A percentile compares a stretch with the other conserved stretches of the same genome.
These are phyloP conservation scores for Mercenaria mercenaria DNA, from an alignment of 1,140 invertebrate species.

Conservation along the genomic window DNA sequence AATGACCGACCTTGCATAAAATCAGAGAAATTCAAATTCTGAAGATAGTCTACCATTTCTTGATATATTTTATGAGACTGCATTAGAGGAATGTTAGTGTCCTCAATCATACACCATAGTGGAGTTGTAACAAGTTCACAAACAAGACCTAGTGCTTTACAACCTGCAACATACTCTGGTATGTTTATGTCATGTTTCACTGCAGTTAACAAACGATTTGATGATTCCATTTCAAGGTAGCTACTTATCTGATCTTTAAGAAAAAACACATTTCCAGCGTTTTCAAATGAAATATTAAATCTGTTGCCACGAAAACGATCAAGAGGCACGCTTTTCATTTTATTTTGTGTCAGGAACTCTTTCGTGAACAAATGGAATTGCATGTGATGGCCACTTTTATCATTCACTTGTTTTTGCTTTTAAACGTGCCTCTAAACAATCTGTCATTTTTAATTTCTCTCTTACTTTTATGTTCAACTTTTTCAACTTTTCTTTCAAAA, in stretches of 20 bases:
- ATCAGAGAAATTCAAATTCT: conserved; percentile 42
- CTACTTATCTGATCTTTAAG: conserved; percentile 16
- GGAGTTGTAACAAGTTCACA: conserved; percentile 4
- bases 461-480: too few relatives aligned
- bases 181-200: conserved; percentile 41
- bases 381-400: not conserved
- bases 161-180: not conserved
- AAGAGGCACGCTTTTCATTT: conserved; percentile 4
- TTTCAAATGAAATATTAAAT: conserved; percentile 59
- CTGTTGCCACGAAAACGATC: conserved; percentile 24
- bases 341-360: conserved; percentile 2
- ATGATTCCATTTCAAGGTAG: conserved; percentile 1
- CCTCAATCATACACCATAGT: conserved; percentile 47
- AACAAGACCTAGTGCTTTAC: conserved; percentile 28
- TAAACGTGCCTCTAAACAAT: too few relatives aligned
- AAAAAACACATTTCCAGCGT: conserved; percentile 6
- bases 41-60: conserved; percentile 14
- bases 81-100: conserved; percentile 13
- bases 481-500: too few relatives aligned
- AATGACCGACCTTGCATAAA: conserved; percentile 18
- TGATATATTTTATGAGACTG: not conserved
- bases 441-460: too few relatives aligned
- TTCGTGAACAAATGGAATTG: not conserved
- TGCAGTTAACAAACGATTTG: conserved; percentile 24
- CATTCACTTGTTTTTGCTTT: too few relatives aligned